Base-by-base conservation (phyloP, 1,140 invertebrate species). In the Drosophila prosaltans region DNA sequence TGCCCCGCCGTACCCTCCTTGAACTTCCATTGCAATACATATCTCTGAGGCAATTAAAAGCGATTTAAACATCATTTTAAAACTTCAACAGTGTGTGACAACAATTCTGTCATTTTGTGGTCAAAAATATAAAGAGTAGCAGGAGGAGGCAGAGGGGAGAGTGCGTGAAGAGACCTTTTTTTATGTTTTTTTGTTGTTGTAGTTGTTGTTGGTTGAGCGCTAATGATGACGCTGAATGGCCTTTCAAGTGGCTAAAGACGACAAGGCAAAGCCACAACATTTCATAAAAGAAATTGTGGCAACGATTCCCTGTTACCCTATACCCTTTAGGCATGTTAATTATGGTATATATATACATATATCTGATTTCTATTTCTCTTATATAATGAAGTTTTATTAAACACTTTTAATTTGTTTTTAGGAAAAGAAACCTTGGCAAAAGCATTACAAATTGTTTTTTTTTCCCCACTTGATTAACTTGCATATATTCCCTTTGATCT, bases 141-240 rank as follows among this genome's bases (percentile, higher is more conserved):
- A 30, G 28, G 28, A 4, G 32, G 32, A 36, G 32, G 32, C 1
- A 7, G 6, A 36, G 1, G 32, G 8, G 16, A 16, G 30, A n/a
- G 41, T 10, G 30, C 45, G 45, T 28, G 24, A 16, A 16, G 21
- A 36, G 16, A 26, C 48, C 36, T 39, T 48, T 28, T 36, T 63
- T 28, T 7, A 28, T 24, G 3, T 3, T 58, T 57, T 57, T 32
- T 57, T 21, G 54, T 57, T 65, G 51, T 61, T 69, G 39, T 63
- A 65, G 55, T 67, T 67, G 72, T 72, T 72, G 28, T 48, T 51
- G 45, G 21, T 51, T 51, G 69, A 69, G 61, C 80, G 79, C 75
- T 89, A 89, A 88, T 89, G 76, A 89, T 88, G 83, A 80, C 83
- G 77, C 80, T 82, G 78, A 80, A 69, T 36, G 58, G 54, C 48